Evolutionary conservation across 64 coral and sea anemone genomes (phyloP), one percentile per base, ranked within the genome.

Genomic region (Stichodactyla mertensii): DNA sequence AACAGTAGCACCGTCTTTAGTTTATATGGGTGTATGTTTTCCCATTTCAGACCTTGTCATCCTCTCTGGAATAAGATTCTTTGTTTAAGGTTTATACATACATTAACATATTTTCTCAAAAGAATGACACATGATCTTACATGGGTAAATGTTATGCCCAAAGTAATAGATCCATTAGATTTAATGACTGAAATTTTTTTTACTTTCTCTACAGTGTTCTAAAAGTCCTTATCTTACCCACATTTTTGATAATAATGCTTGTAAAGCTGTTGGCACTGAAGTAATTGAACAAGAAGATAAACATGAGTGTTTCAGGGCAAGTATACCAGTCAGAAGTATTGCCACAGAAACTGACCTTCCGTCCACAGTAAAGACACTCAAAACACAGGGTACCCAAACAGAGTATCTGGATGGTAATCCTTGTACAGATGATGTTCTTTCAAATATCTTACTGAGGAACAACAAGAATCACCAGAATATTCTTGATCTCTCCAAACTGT

Each of bases 341-440:
- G 78, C 15, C 36, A 81, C 78, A 18, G 78, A 81, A 81, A 81
- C 78, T 2, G 78, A 81, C 78, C 78, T 55, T 6, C 53, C 53
- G 8, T 52, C 78, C 10, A 0, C 52, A 16, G 13, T 0, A 16
- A 81, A 81, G 53, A 55, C 7, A 5, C 78, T 81, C 78, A 81
- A 81, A 7, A 81, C 78, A 81, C 78, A 81, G 78, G 78, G 51
- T 20, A 81, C 78, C 52, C 78, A 81, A 20, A 81, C 78, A 7
- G 78, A 81, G 16, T 52, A 5, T 15, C 15, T 53, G 7, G 51
- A 52, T 20, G 51, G 7, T 28, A 8, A n/a, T 81, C 7, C 53
- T 6, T 81, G 78, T 81, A 53, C 26, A 0, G 78, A 81, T 7
- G 78, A 74, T 81, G 78, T 81, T 55, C 36, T 52, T 4, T 54